phyloP scores from a whole-genome alignment of 2,888 invertebrate species.

The Odontocolon sp. region DNA sequence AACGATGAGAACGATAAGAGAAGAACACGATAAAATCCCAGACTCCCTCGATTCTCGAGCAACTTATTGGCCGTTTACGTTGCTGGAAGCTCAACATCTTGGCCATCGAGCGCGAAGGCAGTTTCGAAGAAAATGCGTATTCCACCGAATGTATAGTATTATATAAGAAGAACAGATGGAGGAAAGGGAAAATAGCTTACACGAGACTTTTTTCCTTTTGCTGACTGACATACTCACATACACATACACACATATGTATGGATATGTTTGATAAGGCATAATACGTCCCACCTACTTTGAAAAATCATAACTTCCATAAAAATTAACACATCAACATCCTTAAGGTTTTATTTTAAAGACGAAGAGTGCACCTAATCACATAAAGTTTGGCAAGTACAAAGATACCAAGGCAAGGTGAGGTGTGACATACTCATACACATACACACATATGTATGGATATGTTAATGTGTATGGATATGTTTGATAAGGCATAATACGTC shows the following conservation, averaged over 20 bases:
- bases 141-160: conserved; percentile 20
- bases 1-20: conserved; percentile 44
- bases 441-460: no score
- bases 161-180: neutral
- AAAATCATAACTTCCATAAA: no score
- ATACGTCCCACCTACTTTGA: no score
- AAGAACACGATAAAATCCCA: conserved; percentile 60
- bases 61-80: conserved; percentile 59
- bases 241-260: neutral
- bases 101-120: conserved; percentile 26
- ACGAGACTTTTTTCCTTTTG: conserved; percentile 46
- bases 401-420: neutral
- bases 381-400: no score
- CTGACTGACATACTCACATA: conserved; percentile 16
- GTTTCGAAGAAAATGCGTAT: conserved; percentile 56
- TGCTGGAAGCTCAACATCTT: conserved; percentile 37
- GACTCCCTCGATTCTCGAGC: conserved; percentile 56
- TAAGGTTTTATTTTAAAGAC: no score
- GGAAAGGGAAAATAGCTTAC: conserved; percentile 50
- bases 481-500: no score
- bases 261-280: no score
- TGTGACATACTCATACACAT: no score
- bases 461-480: no score
- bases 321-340: no score
- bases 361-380: no score